A percentile compares a stretch with the other conserved stretches of the same genome.
Conservation (phyloP, 2,113 vertebrate genomes). For the Murina feae region DNA sequence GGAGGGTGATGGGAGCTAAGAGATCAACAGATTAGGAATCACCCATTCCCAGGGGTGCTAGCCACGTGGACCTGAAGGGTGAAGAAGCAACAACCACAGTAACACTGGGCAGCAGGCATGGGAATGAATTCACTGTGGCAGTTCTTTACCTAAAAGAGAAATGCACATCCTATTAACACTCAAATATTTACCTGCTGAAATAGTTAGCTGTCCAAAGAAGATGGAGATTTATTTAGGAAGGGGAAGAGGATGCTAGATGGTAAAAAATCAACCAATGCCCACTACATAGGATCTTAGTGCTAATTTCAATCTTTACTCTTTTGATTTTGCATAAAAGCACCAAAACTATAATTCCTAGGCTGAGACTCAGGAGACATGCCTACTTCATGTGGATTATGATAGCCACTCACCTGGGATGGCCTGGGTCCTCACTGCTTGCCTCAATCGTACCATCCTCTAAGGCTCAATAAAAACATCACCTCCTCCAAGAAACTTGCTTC, state of each 20-base stretch:
- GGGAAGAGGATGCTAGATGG: neutral
- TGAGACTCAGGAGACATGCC: neutral
- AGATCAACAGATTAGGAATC: neutral
- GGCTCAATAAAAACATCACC: neutral
- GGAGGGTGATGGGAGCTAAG: neutral
- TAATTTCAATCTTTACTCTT: neutral
- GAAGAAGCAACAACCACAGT: neutral
- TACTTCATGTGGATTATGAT: neutral
- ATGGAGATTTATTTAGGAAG: neutral
- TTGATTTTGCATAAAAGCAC: neutral
- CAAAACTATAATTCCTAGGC: neutral
- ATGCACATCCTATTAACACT: neutral
- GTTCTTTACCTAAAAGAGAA: neutral
- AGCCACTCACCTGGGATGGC: neutral
- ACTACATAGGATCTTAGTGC: neutral
- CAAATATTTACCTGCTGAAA: neutral
- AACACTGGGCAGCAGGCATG: neutral
- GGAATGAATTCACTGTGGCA: neutral
- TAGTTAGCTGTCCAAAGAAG: neutral
- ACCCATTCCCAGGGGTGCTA: neutral
- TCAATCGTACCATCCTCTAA: neutral
- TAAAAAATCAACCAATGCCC: neutral
- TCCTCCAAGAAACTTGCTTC: neutral
- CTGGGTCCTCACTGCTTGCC: neutral
- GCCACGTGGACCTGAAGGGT: neutral